Evolutionary conservation across 2,113 vertebrate species (phyloP).

Genomic region (Silurus asotus): DNA sequence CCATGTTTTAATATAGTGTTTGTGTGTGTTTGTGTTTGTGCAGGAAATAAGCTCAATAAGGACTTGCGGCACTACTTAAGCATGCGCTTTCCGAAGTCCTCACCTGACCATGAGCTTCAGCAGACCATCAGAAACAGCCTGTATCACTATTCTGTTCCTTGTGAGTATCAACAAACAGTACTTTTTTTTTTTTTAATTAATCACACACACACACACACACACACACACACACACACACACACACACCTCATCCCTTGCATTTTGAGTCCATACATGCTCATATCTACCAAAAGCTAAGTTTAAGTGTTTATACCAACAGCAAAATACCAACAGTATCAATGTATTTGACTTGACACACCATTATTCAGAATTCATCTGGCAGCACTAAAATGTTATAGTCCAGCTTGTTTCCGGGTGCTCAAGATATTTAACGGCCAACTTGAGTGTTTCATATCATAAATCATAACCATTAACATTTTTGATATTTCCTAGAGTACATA

Average conservation of each 20-base stretch:
- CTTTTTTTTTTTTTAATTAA: neutral
- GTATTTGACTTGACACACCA: neutral
- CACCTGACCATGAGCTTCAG: constrained; percentile 88
- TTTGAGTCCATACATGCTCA: neutral
- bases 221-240: neutral
- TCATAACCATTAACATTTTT: neutral
- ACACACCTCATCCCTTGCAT: neutral
- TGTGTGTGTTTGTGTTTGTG: constrained; percentile 49
- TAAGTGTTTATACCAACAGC: neutral
- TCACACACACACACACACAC: neutral
- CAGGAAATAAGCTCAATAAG: constrained; percentile 89
- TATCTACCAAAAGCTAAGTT: neutral
- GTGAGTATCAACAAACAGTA: constrained; percentile 75
- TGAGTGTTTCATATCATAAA: neutral
- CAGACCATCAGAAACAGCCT: constrained; percentile 92
- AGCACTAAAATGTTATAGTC: neutral
- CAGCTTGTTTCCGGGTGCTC: neutral
- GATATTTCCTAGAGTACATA: neutral
- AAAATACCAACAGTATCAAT: neutral
- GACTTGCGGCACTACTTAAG: constrained; percentile 90
- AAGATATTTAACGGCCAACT: neutral
- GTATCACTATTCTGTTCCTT: constrained; percentile 95
- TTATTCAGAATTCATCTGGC: neutral
- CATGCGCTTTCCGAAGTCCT: constrained; percentile 91
- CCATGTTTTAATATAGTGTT: neutral